Conservation (phyloP, 1,140 invertebrate species). For the Trissolcus basalis region DNA sequence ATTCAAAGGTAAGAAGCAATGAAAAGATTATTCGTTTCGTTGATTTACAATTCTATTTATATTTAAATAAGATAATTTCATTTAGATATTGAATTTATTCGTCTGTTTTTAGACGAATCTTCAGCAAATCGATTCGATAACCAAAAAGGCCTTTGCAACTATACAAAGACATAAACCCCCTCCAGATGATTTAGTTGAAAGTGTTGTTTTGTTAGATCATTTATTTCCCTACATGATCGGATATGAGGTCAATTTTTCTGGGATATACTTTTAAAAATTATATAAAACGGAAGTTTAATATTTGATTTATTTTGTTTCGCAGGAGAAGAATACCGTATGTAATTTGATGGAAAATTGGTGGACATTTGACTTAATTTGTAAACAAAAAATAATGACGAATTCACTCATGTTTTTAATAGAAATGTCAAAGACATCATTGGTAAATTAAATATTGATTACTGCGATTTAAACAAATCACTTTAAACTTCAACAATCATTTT, state of each 20-base stretch:
- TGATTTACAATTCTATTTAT: too few relatives aligned
- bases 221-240: slow-evolving; percentile 3
- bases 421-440: slow-evolving; percentile 44
- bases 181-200: slow-evolving; percentile 7
- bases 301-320: neutral
- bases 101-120: slow-evolving; percentile 13
- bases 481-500: neutral
- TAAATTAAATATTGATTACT: slow-evolving; percentile 24
- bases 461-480: neutral
- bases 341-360: slow-evolving; percentile 53
- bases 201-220: neutral
- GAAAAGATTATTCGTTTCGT: too few relatives aligned
- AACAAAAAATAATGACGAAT: slow-evolving; percentile 51
- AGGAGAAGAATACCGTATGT: neutral
- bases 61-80: too few relatives aligned
- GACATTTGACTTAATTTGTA: slow-evolving; percentile 33
- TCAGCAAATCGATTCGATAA: slow-evolving; percentile 4
- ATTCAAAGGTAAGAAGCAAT: too few relatives aligned
- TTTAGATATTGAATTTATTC: too few relatives aligned
- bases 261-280: too few relatives aligned
- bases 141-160: slow-evolving; percentile 3
- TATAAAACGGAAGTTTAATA: too few relatives aligned
- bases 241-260: slow-evolving; percentile 1
- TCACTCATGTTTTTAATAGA: slow-evolving; percentile 48
- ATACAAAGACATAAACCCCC: neutral